A percentile compares a stretch with the other conserved stretches of the same genome.
Conservation (phyloP, 1,140 invertebrate genomes). For the Drosophila baimaii region DNA sequence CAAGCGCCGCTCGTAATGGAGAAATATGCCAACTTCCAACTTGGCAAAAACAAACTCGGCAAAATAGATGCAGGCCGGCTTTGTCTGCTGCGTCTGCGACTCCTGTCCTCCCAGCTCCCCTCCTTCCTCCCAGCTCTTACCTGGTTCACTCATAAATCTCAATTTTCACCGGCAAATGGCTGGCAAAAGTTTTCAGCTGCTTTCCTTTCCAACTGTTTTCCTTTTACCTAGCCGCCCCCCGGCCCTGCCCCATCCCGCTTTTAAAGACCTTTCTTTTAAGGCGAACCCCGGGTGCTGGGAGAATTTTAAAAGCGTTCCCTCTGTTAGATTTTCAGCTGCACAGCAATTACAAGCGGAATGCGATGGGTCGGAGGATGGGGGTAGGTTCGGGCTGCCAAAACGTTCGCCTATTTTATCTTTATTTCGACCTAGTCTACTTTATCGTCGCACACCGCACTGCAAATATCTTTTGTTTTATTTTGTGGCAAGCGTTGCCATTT, state of each 20-base stretch:
- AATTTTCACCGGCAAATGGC: constrained; percentile 63
- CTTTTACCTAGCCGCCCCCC: constrained; percentile 29
- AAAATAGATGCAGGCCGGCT: constrained; percentile 55
- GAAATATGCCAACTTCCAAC: constrained; percentile 75
- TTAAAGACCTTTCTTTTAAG: constrained; percentile 31
- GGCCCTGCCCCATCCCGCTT: neutral
- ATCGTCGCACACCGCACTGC: constrained; percentile 60
- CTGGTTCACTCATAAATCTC: constrained; percentile 53
- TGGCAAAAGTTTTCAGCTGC: constrained; percentile 55
- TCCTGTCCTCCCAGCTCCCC: neutral
- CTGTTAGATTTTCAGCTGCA: constrained; percentile 61
- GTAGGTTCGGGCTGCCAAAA: constrained; percentile 34
- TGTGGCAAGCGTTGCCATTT: constrained; percentile 79
- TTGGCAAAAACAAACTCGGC: constrained; percentile 58
- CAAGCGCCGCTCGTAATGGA: constrained; percentile 72
- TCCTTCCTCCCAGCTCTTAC: constrained; percentile 1
- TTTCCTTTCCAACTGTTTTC: constrained; percentile 53
- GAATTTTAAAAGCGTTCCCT: constrained; percentile 47
- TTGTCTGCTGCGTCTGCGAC: constrained; percentile 26
- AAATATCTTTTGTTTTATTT: constrained; percentile 78
- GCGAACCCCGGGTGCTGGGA: constrained; percentile 28
- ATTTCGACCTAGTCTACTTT: constrained; percentile 80
- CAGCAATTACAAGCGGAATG: constrained; percentile 65
- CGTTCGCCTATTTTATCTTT: constrained; percentile 74
- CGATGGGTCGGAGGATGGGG: neutral